A percentile compares a stretch with the other conserved stretches of the same genome.
These are phyloP conservation scores for Polyommatus iphigenia DNA, from an alignment of 2,888 invertebrate genomes.

Conservation along the genomic window DNA sequence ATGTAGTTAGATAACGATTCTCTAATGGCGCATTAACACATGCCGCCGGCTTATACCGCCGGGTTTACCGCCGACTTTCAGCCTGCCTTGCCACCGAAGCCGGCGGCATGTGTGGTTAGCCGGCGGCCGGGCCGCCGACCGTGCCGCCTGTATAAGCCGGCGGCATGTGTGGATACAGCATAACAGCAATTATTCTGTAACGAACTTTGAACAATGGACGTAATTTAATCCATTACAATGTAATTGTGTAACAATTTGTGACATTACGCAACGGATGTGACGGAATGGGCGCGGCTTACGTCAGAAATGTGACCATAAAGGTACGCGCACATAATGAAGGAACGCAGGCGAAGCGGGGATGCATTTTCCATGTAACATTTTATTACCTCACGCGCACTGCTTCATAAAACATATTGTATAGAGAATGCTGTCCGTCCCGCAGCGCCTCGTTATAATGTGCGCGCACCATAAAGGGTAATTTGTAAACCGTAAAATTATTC, in stretches of 20 bases:
- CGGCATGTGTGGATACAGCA: background rate
- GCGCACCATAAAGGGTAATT: background rate
- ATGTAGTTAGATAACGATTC: background rate
- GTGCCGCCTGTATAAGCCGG: too few relatives aligned
- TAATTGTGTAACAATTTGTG: background rate
- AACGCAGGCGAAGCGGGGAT: too few relatives aligned
- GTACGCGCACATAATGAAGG: background rate
- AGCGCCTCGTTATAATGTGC: background rate
- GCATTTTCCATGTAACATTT: background rate
- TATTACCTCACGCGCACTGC: background rate
- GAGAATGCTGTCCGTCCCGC: background rate
- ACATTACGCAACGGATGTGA: background rate
- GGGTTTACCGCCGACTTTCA: too few relatives aligned
- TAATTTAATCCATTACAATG: constrained; percentile 5
- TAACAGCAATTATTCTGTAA: background rate
- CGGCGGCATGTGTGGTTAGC: too few relatives aligned
- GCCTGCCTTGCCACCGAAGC: too few relatives aligned
- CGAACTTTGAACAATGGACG: background rate
- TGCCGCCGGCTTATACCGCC: too few relatives aligned
- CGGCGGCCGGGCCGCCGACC: too few relatives aligned
- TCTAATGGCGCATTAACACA: too few relatives aligned
- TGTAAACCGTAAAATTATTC: constrained; percentile 5
- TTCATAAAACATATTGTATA: background rate
- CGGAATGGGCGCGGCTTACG: background rate
- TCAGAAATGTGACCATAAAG: background rate